Conservation (phyloP, 2,113 vertebrate species). For the Pantherophis guttatus region DNA sequence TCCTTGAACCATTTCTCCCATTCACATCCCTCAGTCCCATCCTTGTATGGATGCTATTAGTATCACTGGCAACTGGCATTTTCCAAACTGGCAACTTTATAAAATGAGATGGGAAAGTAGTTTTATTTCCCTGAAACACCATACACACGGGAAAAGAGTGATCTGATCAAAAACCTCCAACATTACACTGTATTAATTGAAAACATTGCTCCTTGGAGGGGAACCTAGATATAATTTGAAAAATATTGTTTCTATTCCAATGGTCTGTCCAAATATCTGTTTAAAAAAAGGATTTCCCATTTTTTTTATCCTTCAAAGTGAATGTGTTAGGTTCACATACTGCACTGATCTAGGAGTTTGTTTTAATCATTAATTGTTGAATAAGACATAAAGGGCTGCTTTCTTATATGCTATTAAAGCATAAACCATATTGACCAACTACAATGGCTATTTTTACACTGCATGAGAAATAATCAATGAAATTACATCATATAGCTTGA, state of each 20-base stretch:
- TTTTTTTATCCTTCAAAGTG: not conserved
- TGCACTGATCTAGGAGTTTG: not conserved
- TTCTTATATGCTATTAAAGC: not conserved
- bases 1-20: too few relatives aligned
- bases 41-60: not conserved
- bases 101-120: not conserved
- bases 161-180: not conserved
- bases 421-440: not conserved
- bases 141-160: not conserved
- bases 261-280: not conserved
- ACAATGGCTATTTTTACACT: not conserved
- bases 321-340: not conserved
- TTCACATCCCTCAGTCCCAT: not conserved
- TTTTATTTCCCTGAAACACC: not conserved
- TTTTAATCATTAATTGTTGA: not conserved
- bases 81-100: not conserved
- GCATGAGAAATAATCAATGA: not conserved
- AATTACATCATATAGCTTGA: not conserved
- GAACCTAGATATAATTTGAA: not conserved
- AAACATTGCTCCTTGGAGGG: not conserved
- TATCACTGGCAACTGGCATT: not conserved
- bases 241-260: not conserved
- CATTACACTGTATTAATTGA: not conserved
- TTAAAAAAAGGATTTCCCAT: not conserved
- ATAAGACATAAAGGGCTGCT: not conserved